Evolutionary conservation across 2,797 vertebrate species (phyloP), one percentile per base, ranked within the genome.

Genomic region (Gymnocypris eckloni): DNA sequence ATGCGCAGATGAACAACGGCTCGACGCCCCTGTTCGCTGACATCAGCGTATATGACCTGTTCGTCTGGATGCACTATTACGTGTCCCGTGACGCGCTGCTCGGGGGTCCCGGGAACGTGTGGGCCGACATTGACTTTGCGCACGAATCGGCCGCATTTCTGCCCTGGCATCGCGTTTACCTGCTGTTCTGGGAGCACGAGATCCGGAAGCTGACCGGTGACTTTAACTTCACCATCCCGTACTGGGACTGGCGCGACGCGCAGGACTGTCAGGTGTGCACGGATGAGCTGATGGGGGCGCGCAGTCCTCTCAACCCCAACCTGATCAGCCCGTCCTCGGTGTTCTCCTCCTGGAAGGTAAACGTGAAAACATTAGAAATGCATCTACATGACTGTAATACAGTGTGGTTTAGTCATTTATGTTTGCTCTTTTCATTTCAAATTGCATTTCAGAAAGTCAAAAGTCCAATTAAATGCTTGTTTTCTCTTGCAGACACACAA

Each of bases 11-110:
- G 98, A 96, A 94, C n/a, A 96, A 98, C 0, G 97, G 97, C 0
- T 95, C 96, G 69, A 95, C 88, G 2, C 98, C 97, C 13, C 93
- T 96, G 96, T 99, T 99, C 92, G 94, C 90, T 0, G 94, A 97
- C 83, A 95, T 97, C 91, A 98, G 87, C 0, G 90, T 97, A 39
- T 99, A 98, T 0, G 97, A 99, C 79, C 94, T 99, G 82, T 99
- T 99, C 80, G 97, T 99, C 48, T 99, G 98, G 98, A 96, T 98
- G 90, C 98, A 99, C 91, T 99, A 99, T 87, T 99, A 99, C 0
- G 97, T 97, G 67, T 98, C 98, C 61, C 94, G 96, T 82, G 98
- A 99, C 33, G n/a, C n/a, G 0, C 92, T 99, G 48, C 83, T 99
- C 22, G 98, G 97, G 3, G 97, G 95, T 0, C 93, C 96, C 0